Conservation (phyloP, 2,888 invertebrate species). For the Drosophila putrida region DNA sequence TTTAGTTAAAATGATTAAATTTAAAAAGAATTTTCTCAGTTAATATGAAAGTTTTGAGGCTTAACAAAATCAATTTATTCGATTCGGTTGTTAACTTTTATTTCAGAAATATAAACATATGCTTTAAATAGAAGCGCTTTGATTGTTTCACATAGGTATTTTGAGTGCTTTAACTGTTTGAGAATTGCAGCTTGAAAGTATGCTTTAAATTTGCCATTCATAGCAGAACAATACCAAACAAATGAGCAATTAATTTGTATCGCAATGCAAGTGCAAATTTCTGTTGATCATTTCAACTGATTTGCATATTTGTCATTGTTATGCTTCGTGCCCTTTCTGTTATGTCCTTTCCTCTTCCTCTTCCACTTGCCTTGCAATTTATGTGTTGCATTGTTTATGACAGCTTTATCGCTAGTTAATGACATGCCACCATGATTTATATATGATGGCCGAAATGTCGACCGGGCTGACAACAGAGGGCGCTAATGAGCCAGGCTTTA, state of each 20-base stretch:
- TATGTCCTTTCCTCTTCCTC: too few species aligned
- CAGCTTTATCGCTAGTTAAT: slow-evolving; percentile 79
- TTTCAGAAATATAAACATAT: slow-evolving; percentile 1
- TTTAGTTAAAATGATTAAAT: background rate
- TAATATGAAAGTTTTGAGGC: background rate
- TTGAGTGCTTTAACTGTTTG: background rate
- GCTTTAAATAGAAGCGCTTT: background rate
- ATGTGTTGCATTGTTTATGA: slow-evolving; percentile 80
- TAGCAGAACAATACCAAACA: slow-evolving; percentile 25
- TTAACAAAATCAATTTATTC: background rate
- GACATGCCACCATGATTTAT: slow-evolving; percentile 75
- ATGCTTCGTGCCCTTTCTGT: background rate
- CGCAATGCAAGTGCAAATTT: slow-evolving; percentile 21
- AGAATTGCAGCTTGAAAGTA: background rate
- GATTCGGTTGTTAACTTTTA: background rate
- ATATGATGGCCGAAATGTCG: slow-evolving; percentile 7
- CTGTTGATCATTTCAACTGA: slow-evolving; percentile 37
- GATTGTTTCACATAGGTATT: background rate
- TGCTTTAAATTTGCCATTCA: background rate
- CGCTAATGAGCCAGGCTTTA: slow-evolving; percentile 54
- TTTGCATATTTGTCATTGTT: slow-evolving; percentile 76
- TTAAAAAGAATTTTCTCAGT: slow-evolving; percentile 6
- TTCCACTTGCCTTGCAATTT: slow-evolving; percentile 49
- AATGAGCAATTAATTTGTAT: slow-evolving; percentile 43
- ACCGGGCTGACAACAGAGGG: slow-evolving; percentile 39